Percentiles rank a stretch among this genome's conserved stretches.
phyloP scores from a whole-genome alignment of 2,888 invertebrate species.

The Abrostola tripartita region DNA sequence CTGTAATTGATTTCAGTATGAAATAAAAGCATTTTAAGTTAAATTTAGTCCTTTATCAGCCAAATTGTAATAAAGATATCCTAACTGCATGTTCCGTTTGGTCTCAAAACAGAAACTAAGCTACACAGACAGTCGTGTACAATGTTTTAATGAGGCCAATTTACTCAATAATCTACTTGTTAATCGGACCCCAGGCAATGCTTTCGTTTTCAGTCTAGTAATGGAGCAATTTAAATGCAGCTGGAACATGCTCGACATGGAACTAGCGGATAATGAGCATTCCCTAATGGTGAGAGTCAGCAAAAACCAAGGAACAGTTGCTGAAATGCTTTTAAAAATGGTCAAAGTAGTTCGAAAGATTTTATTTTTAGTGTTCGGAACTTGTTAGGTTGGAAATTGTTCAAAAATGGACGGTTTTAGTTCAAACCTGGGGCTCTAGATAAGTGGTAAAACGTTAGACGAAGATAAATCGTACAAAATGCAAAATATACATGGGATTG shows the following conservation, averaged over 20 bases:
- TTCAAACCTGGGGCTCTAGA: no score
- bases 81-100: background rate
- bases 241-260: conserved; percentile 4
- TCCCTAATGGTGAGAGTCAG: conserved; percentile 30
- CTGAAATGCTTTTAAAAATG: conserved; percentile 1
- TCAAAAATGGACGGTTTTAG: no score
- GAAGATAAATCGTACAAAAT: no score
- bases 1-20: no score
- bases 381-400: no score
- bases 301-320: conserved; percentile 9
- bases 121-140: background rate
- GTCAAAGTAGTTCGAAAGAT: background rate
- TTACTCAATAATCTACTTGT: conserved; percentile 4
- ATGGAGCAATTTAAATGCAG: conserved; percentile 18
- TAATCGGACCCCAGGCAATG: conserved; percentile 9
- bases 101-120: background rate
- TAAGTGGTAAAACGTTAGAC: no score
- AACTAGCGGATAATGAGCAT: conserved; percentile 19
- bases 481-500: no score
- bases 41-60: no score
- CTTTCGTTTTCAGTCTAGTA: background rate
- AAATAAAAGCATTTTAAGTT: no score
- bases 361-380: no score
- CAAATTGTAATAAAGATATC: no score
- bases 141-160: background rate